phyloP scores from a whole-genome alignment of 2,797 vertebrate genomes.

The Macropodus opercularis region DNA sequence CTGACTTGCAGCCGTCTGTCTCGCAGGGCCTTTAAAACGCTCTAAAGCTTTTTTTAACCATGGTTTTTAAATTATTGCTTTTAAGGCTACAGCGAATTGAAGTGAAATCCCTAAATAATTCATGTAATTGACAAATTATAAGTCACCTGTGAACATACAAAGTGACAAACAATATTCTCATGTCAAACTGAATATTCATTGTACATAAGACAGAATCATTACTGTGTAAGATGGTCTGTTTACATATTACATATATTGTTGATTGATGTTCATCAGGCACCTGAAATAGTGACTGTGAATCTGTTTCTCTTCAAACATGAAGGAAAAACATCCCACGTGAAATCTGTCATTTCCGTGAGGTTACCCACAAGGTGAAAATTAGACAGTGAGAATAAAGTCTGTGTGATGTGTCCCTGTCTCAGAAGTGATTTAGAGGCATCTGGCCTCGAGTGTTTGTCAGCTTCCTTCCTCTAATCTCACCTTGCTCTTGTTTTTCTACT shows the following conservation, averaged over 20 bases:
- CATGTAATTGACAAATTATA: too few species aligned
- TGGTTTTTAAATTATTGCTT: background rate
- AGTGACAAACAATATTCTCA: too few species aligned
- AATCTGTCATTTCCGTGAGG: background rate
- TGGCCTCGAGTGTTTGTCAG: slow-evolving; percentile 16
- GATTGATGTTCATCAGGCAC: too few species aligned
- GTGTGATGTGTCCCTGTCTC: slow-evolving; percentile 21
- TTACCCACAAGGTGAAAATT: slow-evolving; percentile 10
- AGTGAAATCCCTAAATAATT: slow-evolving; percentile 20
- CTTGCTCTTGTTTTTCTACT: slow-evolving; percentile 2
- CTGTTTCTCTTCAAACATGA: background rate
- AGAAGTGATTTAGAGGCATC: slow-evolving; percentile 22
- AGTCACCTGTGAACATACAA: too few species aligned
- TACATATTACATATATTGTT: too few species aligned
- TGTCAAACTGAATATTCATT: too few species aligned
- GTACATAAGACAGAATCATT: too few species aligned
- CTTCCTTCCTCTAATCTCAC: slow-evolving; percentile 31
- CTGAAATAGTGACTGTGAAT: background rate
- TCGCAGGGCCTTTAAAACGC: background rate
- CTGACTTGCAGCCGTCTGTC: slow-evolving; percentile 4
- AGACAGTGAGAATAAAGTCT: slow-evolving; percentile 9
- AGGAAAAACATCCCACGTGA: background rate
- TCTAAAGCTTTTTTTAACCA: background rate
- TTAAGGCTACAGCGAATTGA: slow-evolving; percentile 3
- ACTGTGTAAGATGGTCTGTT: too few species aligned